A percentile compares a stretch with the other conserved stretches of the same genome.
These are phyloP conservation scores for Catalaphyllia jardinei DNA, from an alignment of 64 coral and sea anemone species.

Conservation along the genomic window DNA sequence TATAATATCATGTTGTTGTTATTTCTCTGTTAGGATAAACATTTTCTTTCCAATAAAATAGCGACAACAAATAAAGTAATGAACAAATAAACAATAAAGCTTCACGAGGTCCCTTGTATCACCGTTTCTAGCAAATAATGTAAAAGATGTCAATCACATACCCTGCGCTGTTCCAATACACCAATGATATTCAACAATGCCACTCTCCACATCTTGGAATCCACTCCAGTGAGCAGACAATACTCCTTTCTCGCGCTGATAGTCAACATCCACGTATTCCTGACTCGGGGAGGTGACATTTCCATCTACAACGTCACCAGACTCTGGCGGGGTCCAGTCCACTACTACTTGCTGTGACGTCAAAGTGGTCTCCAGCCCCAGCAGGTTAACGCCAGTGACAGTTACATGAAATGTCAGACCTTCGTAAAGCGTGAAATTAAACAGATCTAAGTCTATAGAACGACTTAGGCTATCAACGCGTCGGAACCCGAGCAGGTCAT, in stretches of 20 bases:
- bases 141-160: conserved; percentile 21
- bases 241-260: conserved; percentile 39
- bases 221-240: conserved; percentile 75
- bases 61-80: too few relatives aligned
- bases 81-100: not conserved
- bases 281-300: conserved; percentile 37
- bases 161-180: conserved; percentile 77
- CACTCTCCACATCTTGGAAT: conserved; percentile 79
- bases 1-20: too few relatives aligned
- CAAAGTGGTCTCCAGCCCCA: conserved; percentile 64
- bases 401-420: conserved; percentile 81
- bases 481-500: conserved; percentile 50
- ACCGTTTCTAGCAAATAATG: not conserved
- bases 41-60: too few relatives aligned
- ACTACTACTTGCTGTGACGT: conserved; percentile 78
- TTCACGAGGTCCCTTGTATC: not conserved
- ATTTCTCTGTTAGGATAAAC: too few relatives aligned
- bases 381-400: conserved; percentile 71
- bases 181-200: conserved; percentile 81
- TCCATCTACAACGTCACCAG: conserved; percentile 73
- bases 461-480: conserved; percentile 51
- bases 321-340: conserved; percentile 74
- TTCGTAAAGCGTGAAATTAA: conserved; percentile 77
- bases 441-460: conserved; percentile 75
- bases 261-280: conserved; percentile 62